These are phyloP conservation scores for Neosalanx taihuensis DNA, from an alignment of 2,797 vertebrate genomes.

Conservation along the genomic window DNA sequence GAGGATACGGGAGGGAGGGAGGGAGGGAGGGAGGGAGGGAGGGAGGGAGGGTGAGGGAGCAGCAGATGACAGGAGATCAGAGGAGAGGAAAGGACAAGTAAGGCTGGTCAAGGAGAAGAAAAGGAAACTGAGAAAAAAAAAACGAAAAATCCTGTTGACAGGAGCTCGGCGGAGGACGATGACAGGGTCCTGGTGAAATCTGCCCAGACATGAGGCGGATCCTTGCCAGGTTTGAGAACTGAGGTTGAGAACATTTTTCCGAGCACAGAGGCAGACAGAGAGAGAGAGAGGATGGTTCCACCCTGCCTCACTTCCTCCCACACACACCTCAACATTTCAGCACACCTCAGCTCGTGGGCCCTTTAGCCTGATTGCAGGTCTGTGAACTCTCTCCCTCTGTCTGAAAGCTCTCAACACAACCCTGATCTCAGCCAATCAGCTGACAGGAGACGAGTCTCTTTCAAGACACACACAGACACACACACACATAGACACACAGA, in stretches of 20 bases:
- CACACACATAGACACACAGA: neutral
- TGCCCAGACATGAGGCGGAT: neutral
- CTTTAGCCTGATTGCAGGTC: neutral
- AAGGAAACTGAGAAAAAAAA: neutral
- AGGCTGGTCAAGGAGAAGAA: neutral
- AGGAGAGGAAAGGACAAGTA: neutral
- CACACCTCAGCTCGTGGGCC: neutral
- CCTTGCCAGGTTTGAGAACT: neutral
- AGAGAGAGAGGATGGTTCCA: neutral
- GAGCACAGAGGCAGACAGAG: neutral
- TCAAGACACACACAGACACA: neutral
- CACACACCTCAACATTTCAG: constrained; percentile 10
- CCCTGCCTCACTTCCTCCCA: constrained; percentile 1
- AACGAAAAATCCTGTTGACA: neutral
- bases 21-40: neutral
- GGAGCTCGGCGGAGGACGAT: neutral
- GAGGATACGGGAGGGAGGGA: neutral
- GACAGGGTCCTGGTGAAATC: no score
- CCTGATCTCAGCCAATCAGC: neutral
- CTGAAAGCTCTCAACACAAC: neutral
- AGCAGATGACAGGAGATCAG: neutral
- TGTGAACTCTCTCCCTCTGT: neutral
- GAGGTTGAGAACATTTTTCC: neutral
- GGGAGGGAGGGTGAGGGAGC: neutral
- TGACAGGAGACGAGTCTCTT: neutral